Evolutionary conservation across 2,113 vertebrate genomes (phyloP), one percentile per base, ranked within the genome.

Genomic region (Eulacestoma nigropectus): DNA sequence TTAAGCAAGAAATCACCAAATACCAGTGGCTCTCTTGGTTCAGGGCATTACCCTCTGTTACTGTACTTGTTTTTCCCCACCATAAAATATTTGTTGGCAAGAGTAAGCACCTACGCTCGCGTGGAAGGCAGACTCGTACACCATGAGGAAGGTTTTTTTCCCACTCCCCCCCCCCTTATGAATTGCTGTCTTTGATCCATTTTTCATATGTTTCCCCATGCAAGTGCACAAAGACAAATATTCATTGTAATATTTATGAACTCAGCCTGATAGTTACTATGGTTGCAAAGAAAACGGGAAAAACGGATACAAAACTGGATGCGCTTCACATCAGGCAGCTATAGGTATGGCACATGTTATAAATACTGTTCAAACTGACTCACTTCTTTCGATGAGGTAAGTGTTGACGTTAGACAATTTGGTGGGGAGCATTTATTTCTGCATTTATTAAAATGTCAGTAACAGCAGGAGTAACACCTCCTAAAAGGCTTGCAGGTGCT

Each of bases 391-490:
- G 19, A 92, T 97, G 97, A 98, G 84, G 93, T 97, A 97, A 97
- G 95, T 96, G 95, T 96, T 97, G 95, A 95, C 67, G 84, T 95
- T 93, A 97, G 97, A 97, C 96, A 96, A 96, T 96, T 95, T 96
- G 96, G 94, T 93, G 86, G 94, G 76, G 77, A 95, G 85, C 91
- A 96, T 96, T 96, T 95, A 97, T 95, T 98, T 97, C 96, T 93
- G 79, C 96, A 95, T 96, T 97, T 98, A 97, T 97, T 98, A 97
- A 98, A 97, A 97, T 67, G 97, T 97, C 95, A 97, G 93, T 87
- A 93, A 73, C 75, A 93, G 91, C 78, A 95, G 90, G 52, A n/a
- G 70, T 68, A 93, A 95, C 89, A 96, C 96, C 95, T 97, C 94
- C 95, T 97, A 95, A 97, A 97, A 96, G 86, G 68, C 64, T 90